A percentile compares a stretch with the other conserved stretches of the same genome.
phyloP scores from a whole-genome alignment of 2,113 vertebrate species.

The Brachionichthys hirsutus region DNA sequence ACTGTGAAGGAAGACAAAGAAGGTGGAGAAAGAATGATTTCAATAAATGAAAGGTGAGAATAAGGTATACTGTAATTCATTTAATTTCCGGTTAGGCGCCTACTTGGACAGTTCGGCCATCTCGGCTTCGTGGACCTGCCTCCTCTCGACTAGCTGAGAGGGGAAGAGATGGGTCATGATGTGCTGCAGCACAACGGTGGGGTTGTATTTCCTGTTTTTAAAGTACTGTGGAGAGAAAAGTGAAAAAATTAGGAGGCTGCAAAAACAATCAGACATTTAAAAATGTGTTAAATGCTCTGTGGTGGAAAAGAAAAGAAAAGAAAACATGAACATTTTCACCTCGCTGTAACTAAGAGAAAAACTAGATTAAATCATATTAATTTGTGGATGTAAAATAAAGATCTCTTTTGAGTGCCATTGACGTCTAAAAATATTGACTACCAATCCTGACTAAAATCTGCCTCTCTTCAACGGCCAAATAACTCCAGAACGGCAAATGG shows the following conservation, averaged over 20 bases:
- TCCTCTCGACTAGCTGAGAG: slow-evolving; percentile 80
- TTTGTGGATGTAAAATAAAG: neutral
- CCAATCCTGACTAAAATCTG: too few relatives aligned
- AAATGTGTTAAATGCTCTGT: neutral
- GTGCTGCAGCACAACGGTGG: slow-evolving; percentile 81
- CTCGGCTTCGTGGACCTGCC: slow-evolving; percentile 80
- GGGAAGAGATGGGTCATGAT: slow-evolving; percentile 81
- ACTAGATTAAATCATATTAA: too few relatives aligned
- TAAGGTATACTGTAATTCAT: neutral
- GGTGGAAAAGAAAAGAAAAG: neutral
- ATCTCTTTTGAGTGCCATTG: too few relatives aligned
- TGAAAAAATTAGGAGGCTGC: neutral
- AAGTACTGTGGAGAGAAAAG: slow-evolving; percentile 77
- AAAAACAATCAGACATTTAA: too few relatives aligned
- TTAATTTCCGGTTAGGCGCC: slow-evolving; percentile 16
- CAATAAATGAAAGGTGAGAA: neutral
- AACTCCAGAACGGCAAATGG: too few relatives aligned
- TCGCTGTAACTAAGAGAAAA: neutral
- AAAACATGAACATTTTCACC: neutral
- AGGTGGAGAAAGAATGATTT: neutral
- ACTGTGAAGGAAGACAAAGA: slow-evolving; percentile 56
- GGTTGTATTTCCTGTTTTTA: slow-evolving; percentile 84
- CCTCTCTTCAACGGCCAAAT: too few relatives aligned
- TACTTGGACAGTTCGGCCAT: slow-evolving; percentile 91
- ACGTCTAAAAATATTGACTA: too few relatives aligned